Percentiles rank a stretch among this genome's conserved stretches.
phyloP scores from a whole-genome alignment of 2,797 vertebrate species.

The Takifugu ocellatus region DNA sequence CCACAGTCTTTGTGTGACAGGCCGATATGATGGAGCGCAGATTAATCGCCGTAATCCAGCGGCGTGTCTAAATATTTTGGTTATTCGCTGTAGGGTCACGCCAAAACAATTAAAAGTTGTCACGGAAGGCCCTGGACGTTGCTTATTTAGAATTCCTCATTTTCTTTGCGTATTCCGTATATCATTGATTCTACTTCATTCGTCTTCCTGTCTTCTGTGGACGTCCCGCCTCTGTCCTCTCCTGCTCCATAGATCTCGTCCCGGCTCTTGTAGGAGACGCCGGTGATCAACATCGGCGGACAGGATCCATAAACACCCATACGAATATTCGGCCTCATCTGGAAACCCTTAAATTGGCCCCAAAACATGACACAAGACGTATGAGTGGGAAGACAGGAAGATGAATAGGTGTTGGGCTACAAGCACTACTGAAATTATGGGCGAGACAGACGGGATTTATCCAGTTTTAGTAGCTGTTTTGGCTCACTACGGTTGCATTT shows the following conservation, averaged over 20 bases:
- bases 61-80: constrained; percentile 63
- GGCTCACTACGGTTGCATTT: constrained; percentile 37
- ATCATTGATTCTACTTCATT: constrained; percentile 1
- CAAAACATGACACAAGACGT: constrained; percentile 55
- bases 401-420: constrained; percentile 31
- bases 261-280: constrained; percentile 32
- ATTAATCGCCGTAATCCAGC: constrained; percentile 47
- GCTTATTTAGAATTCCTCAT: constrained; percentile 7
- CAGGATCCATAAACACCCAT: constrained; percentile 66
- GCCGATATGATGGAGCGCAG: constrained; percentile 36
- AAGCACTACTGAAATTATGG: constrained; percentile 21
- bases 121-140: constrained; percentile 25
- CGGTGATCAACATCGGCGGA: constrained; percentile 63
- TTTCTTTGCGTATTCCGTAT: constrained; percentile 2
- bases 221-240: background rate
- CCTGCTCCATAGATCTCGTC: background rate
- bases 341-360: constrained; percentile 70
- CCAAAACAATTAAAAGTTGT: constrained; percentile 49
- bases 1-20: constrained; percentile 17
- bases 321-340: constrained; percentile 62
- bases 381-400: constrained; percentile 14
- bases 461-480: constrained; percentile 48
- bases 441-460: constrained; percentile 23
- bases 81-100: constrained; percentile 39
- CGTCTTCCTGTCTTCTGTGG: background rate